Evolutionary conservation across 2,888 invertebrate species (phyloP).

Genomic region (Drosophila gaucha): DNA sequence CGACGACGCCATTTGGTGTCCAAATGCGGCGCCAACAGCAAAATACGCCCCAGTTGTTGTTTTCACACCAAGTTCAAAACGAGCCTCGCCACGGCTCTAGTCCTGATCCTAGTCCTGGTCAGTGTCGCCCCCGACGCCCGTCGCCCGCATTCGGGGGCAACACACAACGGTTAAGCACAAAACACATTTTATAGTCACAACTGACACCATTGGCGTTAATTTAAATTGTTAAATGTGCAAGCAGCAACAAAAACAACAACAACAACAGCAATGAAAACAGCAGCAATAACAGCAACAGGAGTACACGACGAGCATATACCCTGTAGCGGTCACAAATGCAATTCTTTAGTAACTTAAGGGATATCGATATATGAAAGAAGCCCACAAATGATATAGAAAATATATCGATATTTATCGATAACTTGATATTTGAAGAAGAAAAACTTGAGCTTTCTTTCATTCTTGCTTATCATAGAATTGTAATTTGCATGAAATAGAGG

Average conservation of each 20-base stretch:
- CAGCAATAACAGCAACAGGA: conserved; percentile 24
- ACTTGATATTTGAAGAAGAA: no score
- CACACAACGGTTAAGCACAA: conserved; percentile 60
- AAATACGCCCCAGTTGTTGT: conserved; percentile 79
- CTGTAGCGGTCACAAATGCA: no score
- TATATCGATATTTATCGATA: no score
- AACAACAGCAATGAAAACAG: conserved; percentile 36
- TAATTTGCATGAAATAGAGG: no score
- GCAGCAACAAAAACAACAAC: conserved; percentile 42
- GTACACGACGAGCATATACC: background rate
- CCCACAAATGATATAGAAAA: no score
- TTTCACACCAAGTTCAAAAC: conserved; percentile 73
- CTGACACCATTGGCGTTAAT: conserved; percentile 83
- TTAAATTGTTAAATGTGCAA: conserved; percentile 81
- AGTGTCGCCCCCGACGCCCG: background rate
- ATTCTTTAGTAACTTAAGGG: no score
- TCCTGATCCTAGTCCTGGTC: conserved; percentile 32
- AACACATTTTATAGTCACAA: conserved; percentile 78
- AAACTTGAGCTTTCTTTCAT: no score
- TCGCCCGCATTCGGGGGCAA: conserved; percentile 65
- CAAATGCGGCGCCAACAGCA: conserved; percentile 78
- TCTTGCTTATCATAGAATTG: background rate
- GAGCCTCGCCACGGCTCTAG: conserved; percentile 32
- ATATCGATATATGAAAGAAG: no score
- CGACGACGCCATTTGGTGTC: conserved; percentile 73